Evolutionary conservation across 2,888 invertebrate genomes (phyloP).

Genomic region (Trachelus tabidus): DNA sequence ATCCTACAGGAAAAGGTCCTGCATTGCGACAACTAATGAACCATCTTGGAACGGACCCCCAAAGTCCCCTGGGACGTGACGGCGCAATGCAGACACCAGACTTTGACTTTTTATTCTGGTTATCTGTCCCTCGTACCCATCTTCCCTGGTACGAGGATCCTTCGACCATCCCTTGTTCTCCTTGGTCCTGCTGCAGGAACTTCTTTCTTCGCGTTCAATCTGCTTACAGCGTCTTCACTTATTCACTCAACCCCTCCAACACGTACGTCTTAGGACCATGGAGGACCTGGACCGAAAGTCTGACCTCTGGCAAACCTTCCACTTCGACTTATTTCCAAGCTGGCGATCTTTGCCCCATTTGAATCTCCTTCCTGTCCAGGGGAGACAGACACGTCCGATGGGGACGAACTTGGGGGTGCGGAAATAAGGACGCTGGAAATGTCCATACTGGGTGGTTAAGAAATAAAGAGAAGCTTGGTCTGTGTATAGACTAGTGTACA

Average conservation of each 20-base stretch:
- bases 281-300: no score
- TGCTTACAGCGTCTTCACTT: background rate
- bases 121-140: slow-evolving; percentile 12
- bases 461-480: no score
- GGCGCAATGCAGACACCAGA: slow-evolving; percentile 63
- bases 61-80: slow-evolving; percentile 63
- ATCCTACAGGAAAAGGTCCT: slow-evolving; percentile 48
- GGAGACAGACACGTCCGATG: background rate
- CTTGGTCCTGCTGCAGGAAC: no score
- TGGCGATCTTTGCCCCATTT: background rate
- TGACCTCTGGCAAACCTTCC: background rate
- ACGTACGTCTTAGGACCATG: background rate
- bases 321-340: background rate
- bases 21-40: slow-evolving; percentile 66
- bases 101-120: slow-evolving; percentile 30
- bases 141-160: background rate
- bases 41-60: slow-evolving; percentile 60
- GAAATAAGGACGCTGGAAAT: no score
- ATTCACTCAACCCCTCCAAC: background rate
- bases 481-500: no score
- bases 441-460: no score
- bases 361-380: background rate
- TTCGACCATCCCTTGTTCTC: no score
- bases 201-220: no score
- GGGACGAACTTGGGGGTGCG: no score